Conservation (phyloP, 2,113 vertebrate species). For the Oncorhynchus gorbuscha region DNA sequence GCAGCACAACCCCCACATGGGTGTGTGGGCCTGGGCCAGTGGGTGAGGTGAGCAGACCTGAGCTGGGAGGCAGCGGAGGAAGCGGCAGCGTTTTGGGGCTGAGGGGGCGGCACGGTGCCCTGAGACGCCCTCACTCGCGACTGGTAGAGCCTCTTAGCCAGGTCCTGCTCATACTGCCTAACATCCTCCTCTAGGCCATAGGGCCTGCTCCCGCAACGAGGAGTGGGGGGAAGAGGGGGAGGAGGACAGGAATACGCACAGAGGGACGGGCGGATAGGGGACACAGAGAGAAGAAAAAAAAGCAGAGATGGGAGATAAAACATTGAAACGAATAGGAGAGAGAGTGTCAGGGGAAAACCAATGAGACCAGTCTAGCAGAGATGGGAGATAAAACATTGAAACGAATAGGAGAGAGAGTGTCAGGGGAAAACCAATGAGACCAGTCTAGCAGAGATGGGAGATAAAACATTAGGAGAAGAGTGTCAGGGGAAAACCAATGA, state of each 20-base stretch:
- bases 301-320: constrained; percentile 65
- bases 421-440: constrained; percentile 35
- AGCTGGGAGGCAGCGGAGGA: constrained; percentile 74
- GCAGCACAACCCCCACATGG: constrained; percentile 68
- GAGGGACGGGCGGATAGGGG: constrained; percentile 8
- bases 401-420: constrained; percentile 49
- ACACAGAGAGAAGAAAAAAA: constrained; percentile 52
- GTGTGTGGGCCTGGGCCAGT: constrained; percentile 58
- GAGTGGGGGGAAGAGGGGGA: constrained; percentile 30
- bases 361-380: constrained; percentile 26
- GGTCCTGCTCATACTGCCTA: constrained; percentile 92
- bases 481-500: constrained; percentile 39
- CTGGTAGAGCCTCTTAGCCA: constrained; percentile 90
- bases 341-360: constrained; percentile 40
- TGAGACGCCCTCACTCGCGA: constrained; percentile 82
- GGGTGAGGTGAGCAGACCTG: constrained; percentile 74
- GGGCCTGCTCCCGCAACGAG: constrained; percentile 71
- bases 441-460: constrained; percentile 37
- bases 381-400: constrained; percentile 59
- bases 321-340: constrained; percentile 51
- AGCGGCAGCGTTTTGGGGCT: constrained; percentile 62
- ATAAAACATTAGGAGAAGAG: constrained; percentile 58
- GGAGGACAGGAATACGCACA: constrained; percentile 29
- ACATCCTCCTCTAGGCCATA: constrained; percentile 88
- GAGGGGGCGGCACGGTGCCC: constrained; percentile 58